phyloP scores from a whole-genome alignment of 2,113 vertebrate genomes.

The Charina bottae region DNA sequence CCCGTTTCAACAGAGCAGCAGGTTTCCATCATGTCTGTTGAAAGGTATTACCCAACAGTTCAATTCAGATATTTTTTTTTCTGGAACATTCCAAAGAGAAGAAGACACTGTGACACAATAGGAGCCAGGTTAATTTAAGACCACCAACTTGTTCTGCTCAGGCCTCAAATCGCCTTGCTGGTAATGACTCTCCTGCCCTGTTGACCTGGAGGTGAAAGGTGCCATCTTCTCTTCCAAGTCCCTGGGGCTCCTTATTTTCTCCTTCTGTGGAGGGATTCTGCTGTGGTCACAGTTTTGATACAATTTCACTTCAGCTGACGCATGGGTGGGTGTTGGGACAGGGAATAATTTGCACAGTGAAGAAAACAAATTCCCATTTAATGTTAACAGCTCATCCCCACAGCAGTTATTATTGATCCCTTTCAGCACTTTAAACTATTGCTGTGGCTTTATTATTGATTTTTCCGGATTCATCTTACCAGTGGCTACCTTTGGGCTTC shows the following conservation, averaged over 20 bases:
- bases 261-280: background rate
- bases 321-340: background rate
- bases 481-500: background rate
- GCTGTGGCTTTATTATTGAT: conserved; percentile 13
- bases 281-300: conserved; percentile 12
- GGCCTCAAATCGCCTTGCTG: background rate
- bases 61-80: background rate
- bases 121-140: conserved; percentile 26
- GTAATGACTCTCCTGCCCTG: conserved; percentile 14
- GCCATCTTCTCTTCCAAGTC: conserved; percentile 26
- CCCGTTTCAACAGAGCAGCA: background rate
- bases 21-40: background rate
- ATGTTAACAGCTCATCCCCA: conserved; percentile 13
- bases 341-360: conserved; percentile 5
- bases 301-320: conserved; percentile 23
- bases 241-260: background rate
- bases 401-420: background rate
- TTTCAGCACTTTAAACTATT: conserved; percentile 15
- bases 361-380: conserved; percentile 22
- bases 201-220: conserved; percentile 38
- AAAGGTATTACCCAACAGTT: background rate
- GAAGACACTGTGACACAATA: background rate
- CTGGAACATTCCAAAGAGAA: conserved; percentile 7
- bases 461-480: background rate
- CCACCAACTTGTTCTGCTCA: conserved; percentile 18